Evolutionary conservation across 2,113 vertebrate genomes (phyloP).

Genomic region (Dasyornis broadbenti): DNA sequence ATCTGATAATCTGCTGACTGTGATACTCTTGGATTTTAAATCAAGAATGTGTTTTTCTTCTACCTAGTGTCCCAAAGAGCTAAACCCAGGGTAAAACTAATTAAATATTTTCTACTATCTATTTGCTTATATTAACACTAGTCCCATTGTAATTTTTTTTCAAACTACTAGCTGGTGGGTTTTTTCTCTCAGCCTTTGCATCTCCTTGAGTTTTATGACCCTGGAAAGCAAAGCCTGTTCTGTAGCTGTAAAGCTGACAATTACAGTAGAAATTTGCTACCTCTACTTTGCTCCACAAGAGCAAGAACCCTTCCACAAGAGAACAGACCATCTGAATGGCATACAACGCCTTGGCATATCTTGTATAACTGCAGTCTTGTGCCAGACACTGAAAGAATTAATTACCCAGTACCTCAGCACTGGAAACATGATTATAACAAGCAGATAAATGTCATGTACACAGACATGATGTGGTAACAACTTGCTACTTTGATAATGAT

Average conservation of each 20-base stretch:
- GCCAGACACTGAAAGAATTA: conserved; percentile 34
- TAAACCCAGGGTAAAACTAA: background rate
- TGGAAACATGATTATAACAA: conserved; percentile 40
- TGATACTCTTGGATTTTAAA: background rate
- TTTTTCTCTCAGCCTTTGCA: background rate
- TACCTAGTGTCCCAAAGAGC: background rate
- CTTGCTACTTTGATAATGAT: conserved; percentile 4
- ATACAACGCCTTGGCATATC: conserved; percentile 6
- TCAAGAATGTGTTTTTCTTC: background rate
- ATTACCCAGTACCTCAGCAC: conserved; percentile 2
- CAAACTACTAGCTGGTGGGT: background rate
- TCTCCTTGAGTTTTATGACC: background rate
- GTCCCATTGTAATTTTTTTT: background rate
- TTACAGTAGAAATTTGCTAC: background rate
- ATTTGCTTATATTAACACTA: background rate
- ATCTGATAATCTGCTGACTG: background rate
- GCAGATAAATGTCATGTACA: conserved; percentile 33
- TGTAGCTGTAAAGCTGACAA: background rate
- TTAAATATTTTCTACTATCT: background rate
- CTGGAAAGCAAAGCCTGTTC: background rate
- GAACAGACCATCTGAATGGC: conserved; percentile 7
- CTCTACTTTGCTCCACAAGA: background rate
- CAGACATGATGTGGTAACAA: conserved; percentile 12
- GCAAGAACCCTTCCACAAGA: background rate
- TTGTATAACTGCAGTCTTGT: background rate